phyloP scores from a whole-genome alignment of 2,113 vertebrate genomes.

The Aegypius monachus region DNA sequence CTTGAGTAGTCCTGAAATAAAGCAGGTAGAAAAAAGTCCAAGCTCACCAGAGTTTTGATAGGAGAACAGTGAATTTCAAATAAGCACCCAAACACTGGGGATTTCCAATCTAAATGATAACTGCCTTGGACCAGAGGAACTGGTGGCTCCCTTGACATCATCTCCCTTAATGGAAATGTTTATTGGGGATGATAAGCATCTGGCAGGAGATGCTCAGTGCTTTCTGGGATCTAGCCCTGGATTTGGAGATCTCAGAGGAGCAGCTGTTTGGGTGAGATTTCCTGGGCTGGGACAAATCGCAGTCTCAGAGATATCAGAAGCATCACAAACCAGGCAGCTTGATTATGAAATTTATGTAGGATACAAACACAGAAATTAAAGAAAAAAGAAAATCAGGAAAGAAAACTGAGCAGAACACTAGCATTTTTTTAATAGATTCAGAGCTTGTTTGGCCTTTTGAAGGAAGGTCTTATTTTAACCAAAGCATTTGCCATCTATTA shows the following conservation, averaged over 20 bases:
- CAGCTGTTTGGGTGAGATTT: not conserved
- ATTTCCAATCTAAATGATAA: not conserved
- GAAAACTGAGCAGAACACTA: not conserved
- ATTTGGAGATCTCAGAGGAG: not conserved
- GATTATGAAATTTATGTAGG: not conserved
- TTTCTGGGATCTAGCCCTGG: not conserved
- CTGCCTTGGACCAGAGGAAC: not conserved
- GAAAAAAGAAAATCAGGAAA: not conserved
- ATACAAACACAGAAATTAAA: not conserved
- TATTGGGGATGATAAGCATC: not conserved
- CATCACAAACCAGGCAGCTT: not conserved
- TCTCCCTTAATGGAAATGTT: not conserved
- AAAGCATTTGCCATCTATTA: not conserved
- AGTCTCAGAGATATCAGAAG: not conserved
- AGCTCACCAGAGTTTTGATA: not conserved
- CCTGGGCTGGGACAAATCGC: not conserved
- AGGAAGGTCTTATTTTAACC: not conserved
- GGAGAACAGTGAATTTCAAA: not conserved
- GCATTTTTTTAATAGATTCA: not conserved
- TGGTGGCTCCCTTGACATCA: not conserved
- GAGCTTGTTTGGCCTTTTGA: not conserved
- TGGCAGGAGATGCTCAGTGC: not conserved
- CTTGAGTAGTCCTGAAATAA: not conserved
- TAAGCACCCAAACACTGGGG: not conserved
- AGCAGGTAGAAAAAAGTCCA: not conserved